Evolutionary conservation across 2,113 vertebrate species (phyloP).

Genomic region (Xerus inauris): DNA sequence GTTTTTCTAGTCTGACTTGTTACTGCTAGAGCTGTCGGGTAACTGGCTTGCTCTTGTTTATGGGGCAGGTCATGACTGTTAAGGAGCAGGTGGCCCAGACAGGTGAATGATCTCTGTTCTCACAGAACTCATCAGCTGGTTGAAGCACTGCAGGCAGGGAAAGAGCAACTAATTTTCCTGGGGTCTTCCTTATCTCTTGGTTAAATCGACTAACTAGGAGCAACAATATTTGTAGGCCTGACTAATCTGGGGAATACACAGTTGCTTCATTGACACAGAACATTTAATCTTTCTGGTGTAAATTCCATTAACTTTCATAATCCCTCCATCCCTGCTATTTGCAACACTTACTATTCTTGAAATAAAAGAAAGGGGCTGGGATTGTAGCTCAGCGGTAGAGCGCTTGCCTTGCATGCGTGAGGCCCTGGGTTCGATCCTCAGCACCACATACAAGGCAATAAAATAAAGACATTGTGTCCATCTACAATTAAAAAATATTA

Average conservation of each 20-base stretch:
- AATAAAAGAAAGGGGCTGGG: not conserved
- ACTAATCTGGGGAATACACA: not conserved
- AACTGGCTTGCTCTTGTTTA: not conserved
- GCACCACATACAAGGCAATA: no score
- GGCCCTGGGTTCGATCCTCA: no score
- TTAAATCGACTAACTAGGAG: no score
- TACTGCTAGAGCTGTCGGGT: not conserved
- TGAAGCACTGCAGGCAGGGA: accelerated
- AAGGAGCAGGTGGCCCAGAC: not conserved
- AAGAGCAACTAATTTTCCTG: accelerated
- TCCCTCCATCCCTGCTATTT: accelerated
- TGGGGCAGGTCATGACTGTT: accelerated
- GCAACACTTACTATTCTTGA: not conserved
- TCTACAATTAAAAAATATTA: no score
- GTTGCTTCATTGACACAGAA: not conserved
- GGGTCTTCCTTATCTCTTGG: not conserved
- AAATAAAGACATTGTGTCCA: no score
- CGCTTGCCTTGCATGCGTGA: no score
- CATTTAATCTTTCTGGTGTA: not conserved
- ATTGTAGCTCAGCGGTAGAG: no score
- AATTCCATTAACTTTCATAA: no score
- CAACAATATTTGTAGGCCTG: accelerated
- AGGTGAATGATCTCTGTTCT: accelerated
- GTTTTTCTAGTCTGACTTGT: not conserved
- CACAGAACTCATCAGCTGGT: not conserved